These are phyloP conservation scores for Pseudotriccus pelzelni DNA, from an alignment of 2,797 vertebrate genomes.

Conservation along the genomic window DNA sequence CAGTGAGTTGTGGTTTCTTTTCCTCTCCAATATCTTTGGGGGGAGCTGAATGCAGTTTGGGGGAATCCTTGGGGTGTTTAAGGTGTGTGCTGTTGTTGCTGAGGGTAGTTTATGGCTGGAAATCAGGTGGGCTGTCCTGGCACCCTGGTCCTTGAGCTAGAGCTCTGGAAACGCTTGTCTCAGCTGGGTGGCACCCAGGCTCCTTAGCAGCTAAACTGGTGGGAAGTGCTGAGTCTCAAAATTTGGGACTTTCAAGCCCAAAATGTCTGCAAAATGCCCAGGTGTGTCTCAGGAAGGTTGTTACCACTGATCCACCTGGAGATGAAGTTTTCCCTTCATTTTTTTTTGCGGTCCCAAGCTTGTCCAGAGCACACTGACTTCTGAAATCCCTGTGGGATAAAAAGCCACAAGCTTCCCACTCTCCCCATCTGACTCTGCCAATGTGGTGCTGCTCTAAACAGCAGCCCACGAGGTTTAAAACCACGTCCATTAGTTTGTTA, in stretches of 20 bases:
- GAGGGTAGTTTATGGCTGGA: background rate
- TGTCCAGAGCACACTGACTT: background rate
- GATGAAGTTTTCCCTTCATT: background rate
- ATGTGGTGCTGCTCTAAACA: background rate
- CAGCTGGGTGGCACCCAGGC: background rate
- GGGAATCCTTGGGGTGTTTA: too few relatives aligned
- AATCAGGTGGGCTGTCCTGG: background rate
- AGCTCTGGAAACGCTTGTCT: background rate
- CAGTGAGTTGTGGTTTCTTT: background rate
- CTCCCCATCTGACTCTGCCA: background rate
- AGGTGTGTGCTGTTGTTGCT: background rate
- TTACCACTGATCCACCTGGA: accelerated
- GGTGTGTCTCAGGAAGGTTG: background rate
- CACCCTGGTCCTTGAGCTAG: too few relatives aligned
- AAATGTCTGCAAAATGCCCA: background rate
- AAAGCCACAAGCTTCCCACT: background rate
- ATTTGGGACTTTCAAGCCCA: too few relatives aligned
- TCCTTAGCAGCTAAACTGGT: background rate
- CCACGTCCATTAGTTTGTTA: constrained; percentile 58
- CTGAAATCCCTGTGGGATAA: background rate
- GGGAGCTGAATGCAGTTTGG: background rate
- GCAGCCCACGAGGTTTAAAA: constrained; percentile 31
- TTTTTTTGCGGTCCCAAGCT: background rate
- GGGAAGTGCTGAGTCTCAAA: background rate
- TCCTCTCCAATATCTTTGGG: accelerated